Conservation (phyloP, 1,140 invertebrate genomes). For the Euura lappo region DNA sequence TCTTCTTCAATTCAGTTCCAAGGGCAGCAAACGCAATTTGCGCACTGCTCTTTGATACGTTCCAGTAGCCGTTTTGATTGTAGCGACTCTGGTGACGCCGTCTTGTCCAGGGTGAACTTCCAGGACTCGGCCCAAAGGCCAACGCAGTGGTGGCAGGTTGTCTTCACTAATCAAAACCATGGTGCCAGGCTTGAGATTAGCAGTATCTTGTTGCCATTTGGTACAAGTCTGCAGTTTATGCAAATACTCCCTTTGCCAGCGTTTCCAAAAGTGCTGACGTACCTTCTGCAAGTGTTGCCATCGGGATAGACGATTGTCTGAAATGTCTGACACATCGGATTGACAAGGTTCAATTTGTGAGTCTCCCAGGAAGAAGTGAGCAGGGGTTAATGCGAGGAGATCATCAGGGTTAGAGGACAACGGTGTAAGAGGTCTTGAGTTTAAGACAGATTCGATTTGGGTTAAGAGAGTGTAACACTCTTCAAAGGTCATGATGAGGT, state of each 20-base stretch:
- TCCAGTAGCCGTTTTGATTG: slow-evolving; percentile 13
- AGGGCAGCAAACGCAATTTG: too few species aligned
- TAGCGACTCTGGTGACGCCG: slow-evolving; percentile 8
- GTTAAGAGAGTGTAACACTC: slow-evolving; percentile 12
- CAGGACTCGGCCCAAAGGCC: slow-evolving; percentile 19
- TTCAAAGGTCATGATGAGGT: slow-evolving; percentile 22
- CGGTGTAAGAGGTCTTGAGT: slow-evolving; percentile 30
- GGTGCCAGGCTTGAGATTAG: slow-evolving; percentile 11
- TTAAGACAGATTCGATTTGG: slow-evolving; percentile 24
- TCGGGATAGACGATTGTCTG: slow-evolving; percentile 18
- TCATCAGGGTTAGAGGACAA: slow-evolving; percentile 23
- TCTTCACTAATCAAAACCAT: slow-evolving; percentile 19
- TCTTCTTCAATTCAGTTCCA: too few species aligned
- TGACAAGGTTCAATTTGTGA: slow-evolving; percentile 18
- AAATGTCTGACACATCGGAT: slow-evolving; percentile 13
- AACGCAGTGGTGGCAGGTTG: slow-evolving; percentile 14
- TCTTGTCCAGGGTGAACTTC: slow-evolving; percentile 22
- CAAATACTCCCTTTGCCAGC: slow-evolving; percentile 35
- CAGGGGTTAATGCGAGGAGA: slow-evolving; percentile 16
- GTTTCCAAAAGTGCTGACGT: slow-evolving; percentile 35
- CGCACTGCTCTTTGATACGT: too few species aligned
- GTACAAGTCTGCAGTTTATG: slow-evolving; percentile 18
- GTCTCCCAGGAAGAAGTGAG: slow-evolving; percentile 23
- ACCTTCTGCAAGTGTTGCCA: slow-evolving; percentile 34
- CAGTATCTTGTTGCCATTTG: slow-evolving; percentile 18